Evolutionary conservation across 2,797 vertebrate species (phyloP).

Genomic region (Tachyglossus aculeatus): DNA sequence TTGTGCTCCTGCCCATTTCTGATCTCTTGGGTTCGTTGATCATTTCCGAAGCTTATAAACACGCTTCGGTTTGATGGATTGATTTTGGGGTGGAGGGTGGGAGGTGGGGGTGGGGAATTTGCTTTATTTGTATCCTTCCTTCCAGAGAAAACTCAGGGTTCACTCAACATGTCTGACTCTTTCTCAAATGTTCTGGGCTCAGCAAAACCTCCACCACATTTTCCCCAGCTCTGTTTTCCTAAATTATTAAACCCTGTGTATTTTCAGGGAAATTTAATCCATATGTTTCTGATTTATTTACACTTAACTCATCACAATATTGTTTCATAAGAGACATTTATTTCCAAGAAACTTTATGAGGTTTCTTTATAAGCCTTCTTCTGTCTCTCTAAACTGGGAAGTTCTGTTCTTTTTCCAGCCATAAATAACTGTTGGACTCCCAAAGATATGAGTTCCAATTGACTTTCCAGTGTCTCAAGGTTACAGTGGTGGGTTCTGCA

Average conservation of each 20-base stretch:
- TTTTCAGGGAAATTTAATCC: constrained; percentile 25
- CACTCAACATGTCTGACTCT: constrained; percentile 10
- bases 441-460: constrained; percentile 15
- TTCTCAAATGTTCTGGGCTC: neutral
- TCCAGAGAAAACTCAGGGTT: neutral
- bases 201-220: constrained; percentile 12
- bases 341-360: constrained; percentile 20
- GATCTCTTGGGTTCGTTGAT: too few relatives aligned
- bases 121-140: too few relatives aligned
- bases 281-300: constrained; percentile 16
- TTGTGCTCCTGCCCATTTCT: too few relatives aligned
- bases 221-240: constrained; percentile 6
- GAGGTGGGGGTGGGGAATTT: constrained; percentile 16
- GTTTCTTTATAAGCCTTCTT: constrained; percentile 9
- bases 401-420: neutral
- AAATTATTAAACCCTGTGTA: constrained; percentile 6
- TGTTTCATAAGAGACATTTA: constrained; percentile 7
- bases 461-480: constrained; percentile 25
- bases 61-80: too few relatives aligned
- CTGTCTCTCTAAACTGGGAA: constrained; percentile 28
- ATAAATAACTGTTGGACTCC: neutral
- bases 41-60: too few relatives aligned
- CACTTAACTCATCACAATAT: constrained; percentile 27
- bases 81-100: neutral
- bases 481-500: neutral